Evolutionary conservation across 2,113 vertebrate species (phyloP), one percentile per base, ranked within the genome.

Genomic region (Pyrgilauda ruficollis): DNA sequence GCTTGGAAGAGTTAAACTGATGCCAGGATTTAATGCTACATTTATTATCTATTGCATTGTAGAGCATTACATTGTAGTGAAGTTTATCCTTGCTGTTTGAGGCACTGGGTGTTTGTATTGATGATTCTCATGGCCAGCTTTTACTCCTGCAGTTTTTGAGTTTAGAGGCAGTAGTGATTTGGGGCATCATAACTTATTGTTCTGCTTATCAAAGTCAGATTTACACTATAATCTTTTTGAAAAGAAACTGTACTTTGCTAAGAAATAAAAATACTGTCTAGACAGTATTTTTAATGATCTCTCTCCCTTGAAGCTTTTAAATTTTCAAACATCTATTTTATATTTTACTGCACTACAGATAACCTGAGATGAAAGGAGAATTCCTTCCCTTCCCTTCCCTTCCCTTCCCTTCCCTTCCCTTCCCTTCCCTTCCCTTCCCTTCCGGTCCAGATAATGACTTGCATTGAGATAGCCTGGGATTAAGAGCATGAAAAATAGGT

Each of bases 401-500:
- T 50, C 49, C 14, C 2, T 15, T 37, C 24, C 23, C 3, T 2
- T 31, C 17, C 17, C 11, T 47, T 11, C 18, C 47, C 10, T 2
- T 13, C 27, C 26, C n/a, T 37, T 33, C 11, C 9, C 2, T 21
- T 30, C 15, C 98, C 59, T 30, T 97, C 66, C 98, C 97, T 73
- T 95, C 98, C 8, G 83, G 96, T 14, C 94, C 95, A 9, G 97
- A 95, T 95, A 97, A 95, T 53, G 97, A 96, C 66, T 90, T 98
- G 77, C 27, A 37, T n/a, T 27, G 35, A 53, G 22, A 28, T 50
- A 52, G 11, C 53, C 39, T 80, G 43, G 20, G 72, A 33, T 17
- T 28, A 61, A 33, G 64, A 64, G n/a, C 28, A 44, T 66, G 64
- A 50, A 68, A 50, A 76, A 5, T 47, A 39, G 27, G 23, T 56